Evolutionary conservation across 2,113 vertebrate species (phyloP), one percentile per base, ranked within the genome.

Genomic region (Oreocharis arfaki): DNA sequence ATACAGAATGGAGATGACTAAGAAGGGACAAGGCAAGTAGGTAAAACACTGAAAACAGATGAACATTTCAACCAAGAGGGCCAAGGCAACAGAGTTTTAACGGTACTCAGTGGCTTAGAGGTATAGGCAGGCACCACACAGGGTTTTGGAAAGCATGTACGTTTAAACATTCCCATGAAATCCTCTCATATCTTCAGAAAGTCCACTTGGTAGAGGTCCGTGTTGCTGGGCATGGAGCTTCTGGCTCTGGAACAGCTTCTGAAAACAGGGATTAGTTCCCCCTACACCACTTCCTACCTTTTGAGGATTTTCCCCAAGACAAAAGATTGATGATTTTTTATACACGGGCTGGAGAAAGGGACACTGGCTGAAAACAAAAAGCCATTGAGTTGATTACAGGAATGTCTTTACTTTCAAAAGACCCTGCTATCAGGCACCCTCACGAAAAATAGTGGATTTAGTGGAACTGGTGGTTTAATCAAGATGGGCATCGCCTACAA

Each of bases 11-110:
- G 37, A 87, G 28, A 41, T 35, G 22, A 57, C 33, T 41, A 69
- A 0, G 0, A 77, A 74, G 68, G 26, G 41, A 84, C 21, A 37
- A 0, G 0, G 9, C 9, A 88, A 37, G 21, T 8, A 70, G 33
- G 18, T 55, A 61, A 39, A 90, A 53, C 52, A 59, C 8, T 59
- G 52, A 89, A 79, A 90, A 64, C 4, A 68, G 19, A 52, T 4
- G 2, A 81, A 52, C 7, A 33, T 46, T 90, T 81, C 67, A 78
- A 70, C 17, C 27, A 55, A 50, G 7, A 5, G 33, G 21, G 7
- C 7, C 27, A 57, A 81, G 16, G 7, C 13, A 10, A 3, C n/a
- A 76, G 27, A 30, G 49, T 73, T 89, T 60, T 46, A 80, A 78
- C 90, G 14, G 35, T 41, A 78, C 6, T 41, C 32, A 32, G 61